Conservation (phyloP, 2,113 vertebrate species). For the Malurus melanocephalus region DNA sequence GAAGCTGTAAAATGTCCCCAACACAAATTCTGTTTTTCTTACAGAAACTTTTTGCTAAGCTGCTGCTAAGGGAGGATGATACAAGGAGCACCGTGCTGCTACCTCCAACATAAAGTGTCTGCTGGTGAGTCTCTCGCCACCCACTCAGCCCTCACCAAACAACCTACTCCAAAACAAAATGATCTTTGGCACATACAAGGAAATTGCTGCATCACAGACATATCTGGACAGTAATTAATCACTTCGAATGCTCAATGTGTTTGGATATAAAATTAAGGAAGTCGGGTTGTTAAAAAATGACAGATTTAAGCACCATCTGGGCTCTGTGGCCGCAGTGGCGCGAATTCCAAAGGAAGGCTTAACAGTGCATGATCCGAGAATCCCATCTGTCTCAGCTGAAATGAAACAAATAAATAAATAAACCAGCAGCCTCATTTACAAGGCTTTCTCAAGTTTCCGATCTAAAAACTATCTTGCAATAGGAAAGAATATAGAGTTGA, state of each 20-base stretch:
- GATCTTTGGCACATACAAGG: conserved; percentile 7
- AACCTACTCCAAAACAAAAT: conserved; percentile 13
- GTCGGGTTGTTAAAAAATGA: conserved; percentile 79
- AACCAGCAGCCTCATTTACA: conserved; percentile 38
- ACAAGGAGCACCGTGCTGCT: neutral
- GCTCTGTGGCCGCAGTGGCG: conserved; percentile 77
- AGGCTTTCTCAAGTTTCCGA: conserved; percentile 49
- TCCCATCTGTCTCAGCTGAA: conserved; percentile 80
- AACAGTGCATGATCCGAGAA: conserved; percentile 80
- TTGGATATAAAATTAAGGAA: conserved; percentile 81
- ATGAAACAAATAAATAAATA: conserved; percentile 69
- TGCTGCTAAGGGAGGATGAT: neutral
- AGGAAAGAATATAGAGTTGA: neutral
- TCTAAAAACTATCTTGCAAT: conserved; percentile 18
- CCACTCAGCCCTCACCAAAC: neutral
- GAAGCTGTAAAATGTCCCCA: neutral
- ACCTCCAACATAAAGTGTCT: neutral
- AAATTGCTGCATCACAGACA: conserved; percentile 63
- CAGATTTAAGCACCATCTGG: conserved; percentile 85
- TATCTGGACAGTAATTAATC: conserved; percentile 79
- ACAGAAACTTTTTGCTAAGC: neutral
- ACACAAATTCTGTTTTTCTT: neutral
- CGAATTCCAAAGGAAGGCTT: conserved; percentile 83
- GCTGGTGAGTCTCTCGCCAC: neutral
- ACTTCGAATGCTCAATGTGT: conserved; percentile 73